Conservation (phyloP, 2,797 vertebrate genomes). For the Tapera naevia region DNA sequence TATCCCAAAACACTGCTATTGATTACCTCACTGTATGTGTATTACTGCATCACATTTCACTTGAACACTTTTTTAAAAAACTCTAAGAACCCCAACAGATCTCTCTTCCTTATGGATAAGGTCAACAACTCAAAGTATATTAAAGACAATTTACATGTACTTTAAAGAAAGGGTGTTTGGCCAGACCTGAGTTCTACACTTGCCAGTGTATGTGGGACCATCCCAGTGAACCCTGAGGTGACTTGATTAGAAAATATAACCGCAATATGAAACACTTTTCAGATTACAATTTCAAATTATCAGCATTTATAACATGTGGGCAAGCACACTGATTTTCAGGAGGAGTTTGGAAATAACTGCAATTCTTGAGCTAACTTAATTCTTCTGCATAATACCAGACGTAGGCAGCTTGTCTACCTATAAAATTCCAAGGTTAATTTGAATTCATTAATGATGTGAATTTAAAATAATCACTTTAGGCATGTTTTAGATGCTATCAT, state of each 20-base stretch:
- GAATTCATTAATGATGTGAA: neutral
- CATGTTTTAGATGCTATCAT: neutral
- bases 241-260: neutral
- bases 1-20: neutral
- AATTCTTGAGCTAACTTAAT: neutral
- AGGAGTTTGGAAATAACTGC: neutral
- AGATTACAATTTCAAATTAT: neutral
- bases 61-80: neutral
- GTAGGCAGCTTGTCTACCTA: neutral
- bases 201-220: neutral
- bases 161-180: neutral
- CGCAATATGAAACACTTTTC: neutral
- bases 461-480: neutral
- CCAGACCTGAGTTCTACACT: neutral
- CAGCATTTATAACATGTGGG: neutral
- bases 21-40: neutral
- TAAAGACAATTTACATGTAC: neutral
- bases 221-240: neutral
- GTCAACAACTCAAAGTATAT: neutral
- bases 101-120: neutral
- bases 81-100: neutral
- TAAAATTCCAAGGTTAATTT: conserved; percentile 15
- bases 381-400: neutral
- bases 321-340: neutral
- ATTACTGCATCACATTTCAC: neutral